These are phyloP conservation scores for Epistrophe eligans DNA, from an alignment of 2,888 invertebrate genomes.

Conservation along the genomic window DNA sequence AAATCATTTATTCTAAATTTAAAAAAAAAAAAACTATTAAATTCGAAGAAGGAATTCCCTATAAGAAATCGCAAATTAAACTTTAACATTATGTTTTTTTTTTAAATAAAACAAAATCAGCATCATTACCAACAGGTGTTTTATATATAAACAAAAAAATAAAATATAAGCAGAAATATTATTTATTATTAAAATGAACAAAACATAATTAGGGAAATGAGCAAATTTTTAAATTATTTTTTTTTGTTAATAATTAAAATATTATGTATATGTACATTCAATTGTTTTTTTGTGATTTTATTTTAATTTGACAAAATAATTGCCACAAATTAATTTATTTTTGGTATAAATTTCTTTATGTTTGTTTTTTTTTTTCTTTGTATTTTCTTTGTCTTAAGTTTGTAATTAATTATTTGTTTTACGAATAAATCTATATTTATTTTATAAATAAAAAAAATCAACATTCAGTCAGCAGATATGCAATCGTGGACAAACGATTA, in stretches of 20 bases:
- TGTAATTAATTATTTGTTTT: conserved; percentile 29
- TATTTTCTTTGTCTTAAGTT: conserved; percentile 8
- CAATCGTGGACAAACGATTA: conserved; percentile 99
- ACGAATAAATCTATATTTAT: conserved; percentile 51
- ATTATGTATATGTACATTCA: background rate
- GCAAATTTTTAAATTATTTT: conserved; percentile 32
- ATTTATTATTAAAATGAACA: no score
- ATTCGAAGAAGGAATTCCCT: conserved; percentile 40
- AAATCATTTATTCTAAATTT: conserved; percentile 1
- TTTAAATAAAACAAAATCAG: conserved; percentile 18
- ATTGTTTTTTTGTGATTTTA: conserved; percentile 16
- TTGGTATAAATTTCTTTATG: conserved; percentile 17
- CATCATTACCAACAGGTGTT: conserved; percentile 50
- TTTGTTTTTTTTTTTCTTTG: conserved; percentile 24
- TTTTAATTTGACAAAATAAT: conserved; percentile 49
- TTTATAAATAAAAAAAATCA: conserved; percentile 61
- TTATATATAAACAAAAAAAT: conserved; percentile 4
- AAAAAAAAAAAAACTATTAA: conserved; percentile 7
- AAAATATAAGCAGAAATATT: conserved; percentile 12
- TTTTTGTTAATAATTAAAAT: background rate
- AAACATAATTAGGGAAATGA: conserved; percentile 52
- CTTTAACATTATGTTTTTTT: background rate
- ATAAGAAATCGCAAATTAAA: background rate
- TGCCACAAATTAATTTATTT: conserved; percentile 52
- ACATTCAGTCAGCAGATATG: conserved; percentile 93